Evolutionary conservation across 2,888 invertebrate genomes (phyloP), one percentile per base, ranked within the genome.

Genomic region (Acanthoscelides obtectus): DNA sequence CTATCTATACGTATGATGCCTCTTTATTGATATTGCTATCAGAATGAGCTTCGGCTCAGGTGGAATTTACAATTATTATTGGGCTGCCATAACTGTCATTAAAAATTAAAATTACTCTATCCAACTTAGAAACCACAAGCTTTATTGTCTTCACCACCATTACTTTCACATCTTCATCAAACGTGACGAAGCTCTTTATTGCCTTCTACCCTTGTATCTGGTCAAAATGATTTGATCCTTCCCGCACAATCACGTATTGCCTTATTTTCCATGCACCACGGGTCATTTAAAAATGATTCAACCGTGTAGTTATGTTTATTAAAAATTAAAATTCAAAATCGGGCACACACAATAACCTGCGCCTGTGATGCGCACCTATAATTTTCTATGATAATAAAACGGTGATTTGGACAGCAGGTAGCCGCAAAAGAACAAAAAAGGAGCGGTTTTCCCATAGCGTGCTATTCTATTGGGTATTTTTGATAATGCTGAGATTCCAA

Each of bases 311-410:
- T 66, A 69, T 64, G 21, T n/a, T 64, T 69, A 69, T 71, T 69
- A 69, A 22, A 69, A 71, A 69, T 68, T 68, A 66, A 71, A 68
- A 71, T 70, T 45, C 45, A 45, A 45, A 25, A 45, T 45, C 45
- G 45, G 45, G 45, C 45, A 45, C 45, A 25, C 25, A 45, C 45
- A 45, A 45, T 45, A 63, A 68, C 22, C 25, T 22, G 20, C 22
- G 45, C 65, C 25, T 65, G 22, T 66, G n/a, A 21, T 22, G 22
- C 12, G 22, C n/a, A 70, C 64, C 71, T 72, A 74, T 75, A 75
- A 75, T 75, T 73, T 73, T 70, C 72, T 75, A 74, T 74, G 75
- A 73, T 75, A 45, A 45, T 45, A 72, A 72, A 68, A 72, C 70
- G 21, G 66, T 68, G 69, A 68, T 71, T 68, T 71, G 19, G 45